Evolutionary conservation across 92 coral and sea anemone species (phyloP).

Genomic region (Meandrina meandrites): DNA sequence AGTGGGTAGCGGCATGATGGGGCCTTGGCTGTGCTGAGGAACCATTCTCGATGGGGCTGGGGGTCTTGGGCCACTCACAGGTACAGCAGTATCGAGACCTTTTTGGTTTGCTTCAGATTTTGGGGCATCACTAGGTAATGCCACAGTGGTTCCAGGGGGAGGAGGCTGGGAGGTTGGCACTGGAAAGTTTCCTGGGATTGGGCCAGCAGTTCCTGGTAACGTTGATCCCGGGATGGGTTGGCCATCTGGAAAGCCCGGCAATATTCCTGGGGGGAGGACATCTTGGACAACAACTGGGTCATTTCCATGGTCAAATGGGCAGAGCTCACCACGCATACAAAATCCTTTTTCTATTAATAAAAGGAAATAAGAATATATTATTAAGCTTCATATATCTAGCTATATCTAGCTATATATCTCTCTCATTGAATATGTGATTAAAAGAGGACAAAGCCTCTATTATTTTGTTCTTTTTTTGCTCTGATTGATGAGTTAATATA

Average conservation of each 20-base stretch:
- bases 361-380: neutral
- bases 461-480: too few relatives aligned
- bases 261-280: slow-evolving; percentile 86
- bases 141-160: slow-evolving; percentile 61
- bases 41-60: slow-evolving; percentile 50
- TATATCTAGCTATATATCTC: too few relatives aligned
- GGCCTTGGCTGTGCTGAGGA: slow-evolving; percentile 45
- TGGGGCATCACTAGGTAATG: slow-evolving; percentile 49
- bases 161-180: slow-evolving; percentile 74
- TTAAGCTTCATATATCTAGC: neutral
- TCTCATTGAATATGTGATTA: neutral
- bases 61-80: slow-evolving; percentile 52
- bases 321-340: slow-evolving; percentile 97
- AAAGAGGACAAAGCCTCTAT: neutral
- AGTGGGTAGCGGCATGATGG: slow-evolving; percentile 26
- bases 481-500: too few relatives aligned
- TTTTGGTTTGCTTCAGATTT: slow-evolving; percentile 45
- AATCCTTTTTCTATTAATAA: slow-evolving; percentile 92
- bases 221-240: slow-evolving; percentile 70
- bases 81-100: slow-evolving; percentile 37
- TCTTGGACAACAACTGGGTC: slow-evolving; percentile 96
- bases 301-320: slow-evolving; percentile 98
- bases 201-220: slow-evolving; percentile 65
- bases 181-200: slow-evolving; percentile 66
- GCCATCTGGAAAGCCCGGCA: slow-evolving; percentile 88